Evolutionary conservation across 37 sponge, comb jelly and placozoan genomes (phyloP).

Genomic region (Halisarca cf. caerulea): DNA sequence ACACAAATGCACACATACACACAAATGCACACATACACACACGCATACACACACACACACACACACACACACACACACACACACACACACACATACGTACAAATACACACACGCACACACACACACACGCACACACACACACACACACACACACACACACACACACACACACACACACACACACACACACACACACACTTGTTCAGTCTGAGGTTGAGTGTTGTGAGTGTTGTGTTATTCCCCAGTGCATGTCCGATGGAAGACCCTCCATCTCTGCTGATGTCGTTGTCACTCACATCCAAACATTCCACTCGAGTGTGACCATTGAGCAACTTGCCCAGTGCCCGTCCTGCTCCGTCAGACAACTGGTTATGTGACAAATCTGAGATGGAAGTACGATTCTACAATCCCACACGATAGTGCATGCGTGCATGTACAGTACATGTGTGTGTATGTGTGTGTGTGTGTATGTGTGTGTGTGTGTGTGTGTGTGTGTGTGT

Average conservation of each 20-base stretch:
- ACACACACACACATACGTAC: background rate
- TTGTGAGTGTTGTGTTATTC: constrained; percentile 67
- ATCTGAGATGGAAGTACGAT: constrained; percentile 55
- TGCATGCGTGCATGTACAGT: too few species aligned
- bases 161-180: constrained; percentile 9
- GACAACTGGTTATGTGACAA: constrained; percentile 87
- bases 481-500: background rate
- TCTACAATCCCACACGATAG: background rate
- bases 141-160: background rate
- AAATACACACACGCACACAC: too few species aligned
- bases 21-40: background rate
- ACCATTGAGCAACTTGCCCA: constrained; percentile 86
- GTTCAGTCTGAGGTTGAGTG: constrained; percentile 82
- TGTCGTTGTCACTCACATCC: constrained; percentile 72
- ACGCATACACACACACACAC: constrained; percentile 7
- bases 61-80: constrained; percentile 20
- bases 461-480: too few species aligned
- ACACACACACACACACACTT: constrained; percentile 37
- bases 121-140: too few species aligned
- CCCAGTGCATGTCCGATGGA: constrained; percentile 89
- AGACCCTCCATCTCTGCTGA: constrained; percentile 67
- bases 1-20: too few species aligned
- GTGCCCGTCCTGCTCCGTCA: constrained; percentile 81
- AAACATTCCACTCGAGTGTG: constrained; percentile 59
- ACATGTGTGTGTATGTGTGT: too few species aligned